Percentiles rank a stretch among this genome's conserved stretches.
Conservation (phyloP, 2,113 vertebrate genomes). For the Excalfactoria chinensis region DNA sequence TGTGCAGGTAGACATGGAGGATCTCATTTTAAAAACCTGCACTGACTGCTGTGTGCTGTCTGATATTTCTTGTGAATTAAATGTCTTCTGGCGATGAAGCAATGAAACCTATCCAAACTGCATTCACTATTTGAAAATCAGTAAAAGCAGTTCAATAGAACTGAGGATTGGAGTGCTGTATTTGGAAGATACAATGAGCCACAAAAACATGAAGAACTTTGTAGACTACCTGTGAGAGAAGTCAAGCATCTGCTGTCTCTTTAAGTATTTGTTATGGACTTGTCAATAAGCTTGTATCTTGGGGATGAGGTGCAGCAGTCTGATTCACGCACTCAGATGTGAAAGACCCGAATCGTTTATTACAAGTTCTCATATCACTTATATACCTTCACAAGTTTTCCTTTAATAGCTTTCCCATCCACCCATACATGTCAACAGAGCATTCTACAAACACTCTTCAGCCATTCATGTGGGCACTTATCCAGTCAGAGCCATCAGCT, state of each 20-base stretch:
- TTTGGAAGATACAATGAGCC: neutral
- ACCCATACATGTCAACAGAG: too few relatives aligned
- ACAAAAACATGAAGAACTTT: neutral
- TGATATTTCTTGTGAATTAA: neutral
- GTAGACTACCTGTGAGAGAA: neutral
- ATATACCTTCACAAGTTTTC: too few relatives aligned
- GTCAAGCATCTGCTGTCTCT: neutral
- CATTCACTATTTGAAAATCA: neutral
- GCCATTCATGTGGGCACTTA: too few relatives aligned
- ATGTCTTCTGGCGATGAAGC: neutral
- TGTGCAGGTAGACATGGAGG: neutral
- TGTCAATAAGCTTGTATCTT: neutral
- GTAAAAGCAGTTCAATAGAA: neutral
- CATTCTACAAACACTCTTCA: too few relatives aligned
- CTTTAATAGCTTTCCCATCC: too few relatives aligned
- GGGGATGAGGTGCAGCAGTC: neutral
- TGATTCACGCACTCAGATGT: too few relatives aligned
- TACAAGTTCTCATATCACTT: too few relatives aligned
- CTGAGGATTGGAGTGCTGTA: neutral
- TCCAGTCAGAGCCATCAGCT: too few relatives aligned
- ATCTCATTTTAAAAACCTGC: neutral
- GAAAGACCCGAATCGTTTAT: too few relatives aligned
- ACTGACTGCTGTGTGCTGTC: neutral
- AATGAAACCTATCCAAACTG: neutral
- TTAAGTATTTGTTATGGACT: neutral